A percentile compares a stretch with the other conserved stretches of the same genome.
phyloP scores from a whole-genome alignment of 2,888 invertebrate genomes.

The Mimas tiliae region DNA sequence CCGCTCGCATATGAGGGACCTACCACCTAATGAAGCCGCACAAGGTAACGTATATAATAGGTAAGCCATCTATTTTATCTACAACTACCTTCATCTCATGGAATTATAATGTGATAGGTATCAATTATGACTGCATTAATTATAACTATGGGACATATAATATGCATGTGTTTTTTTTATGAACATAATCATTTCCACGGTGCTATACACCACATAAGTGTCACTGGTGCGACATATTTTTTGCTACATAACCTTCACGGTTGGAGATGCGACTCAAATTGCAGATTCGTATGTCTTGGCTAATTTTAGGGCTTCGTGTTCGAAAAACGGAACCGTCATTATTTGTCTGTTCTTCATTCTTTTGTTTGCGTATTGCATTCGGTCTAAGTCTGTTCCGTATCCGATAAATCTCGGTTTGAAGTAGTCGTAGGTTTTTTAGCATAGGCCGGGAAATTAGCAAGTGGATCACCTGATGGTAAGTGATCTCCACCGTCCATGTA shows the following conservation, averaged over 20 bases:
- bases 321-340: slow-evolving; percentile 12
- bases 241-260: slow-evolving; percentile 28
- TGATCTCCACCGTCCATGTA: too few relatives aligned
- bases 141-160: neutral
- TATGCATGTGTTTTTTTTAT: slow-evolving; percentile 2
- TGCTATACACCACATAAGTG: slow-evolving; percentile 15
- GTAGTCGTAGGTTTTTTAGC: too few relatives aligned
- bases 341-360: neutral
- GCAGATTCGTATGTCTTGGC: slow-evolving; percentile 7
- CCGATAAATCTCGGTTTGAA: too few relatives aligned
- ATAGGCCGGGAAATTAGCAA: too few relatives aligned
- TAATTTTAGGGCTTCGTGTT: slow-evolving; percentile 1
- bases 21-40: too few relatives aligned
- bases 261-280: slow-evolving; percentile 16
- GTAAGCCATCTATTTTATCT: too few relatives aligned
- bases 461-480: too few relatives aligned
- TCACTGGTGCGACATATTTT: slow-evolving; percentile 18
- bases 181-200: slow-evolving; percentile 23
- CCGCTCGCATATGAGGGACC: too few relatives aligned
- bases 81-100: neutral
- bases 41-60: too few relatives aligned
- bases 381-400: too few relatives aligned
- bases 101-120: neutral
- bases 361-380: too few relatives aligned
- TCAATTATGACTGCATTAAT: neutral